These are phyloP conservation scores for Callionymus lyra DNA, from an alignment of 2,113 vertebrate species.

Conservation along the genomic window DNA sequence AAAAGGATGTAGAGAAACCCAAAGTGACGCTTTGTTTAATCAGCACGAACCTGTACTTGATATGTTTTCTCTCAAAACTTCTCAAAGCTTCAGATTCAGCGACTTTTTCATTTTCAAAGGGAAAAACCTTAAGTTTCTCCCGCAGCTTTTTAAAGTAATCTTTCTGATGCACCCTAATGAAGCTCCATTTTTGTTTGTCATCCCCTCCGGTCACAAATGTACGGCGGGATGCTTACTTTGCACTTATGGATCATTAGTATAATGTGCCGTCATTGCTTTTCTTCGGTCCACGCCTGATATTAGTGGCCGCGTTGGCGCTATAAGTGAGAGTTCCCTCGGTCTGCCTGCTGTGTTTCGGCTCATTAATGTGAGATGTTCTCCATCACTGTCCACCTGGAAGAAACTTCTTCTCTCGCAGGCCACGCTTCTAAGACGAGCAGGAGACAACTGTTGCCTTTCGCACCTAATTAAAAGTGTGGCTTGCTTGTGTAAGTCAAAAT, in stretches of 20 bases:
- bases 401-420: constrained; percentile 33
- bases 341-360: constrained; percentile 55
- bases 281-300: constrained; percentile 38
- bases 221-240: constrained; percentile 50
- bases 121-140: no score
- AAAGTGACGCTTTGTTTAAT: no score
- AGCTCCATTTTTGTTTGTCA: no score
- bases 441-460: constrained; percentile 44
- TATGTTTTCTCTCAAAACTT: no score
- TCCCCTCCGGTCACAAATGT: not conserved
- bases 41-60: no score
- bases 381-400: constrained; percentile 42
- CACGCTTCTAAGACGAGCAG: constrained; percentile 41
- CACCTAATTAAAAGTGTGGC: constrained; percentile 43
- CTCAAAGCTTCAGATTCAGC: no score
- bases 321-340: constrained; percentile 53
- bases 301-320: constrained; percentile 44
- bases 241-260: constrained; percentile 54
- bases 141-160: no score
- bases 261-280: constrained; percentile 52
- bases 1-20: no score
- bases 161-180: no score
- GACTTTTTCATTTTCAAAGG: no score
- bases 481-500: constrained; percentile 6
- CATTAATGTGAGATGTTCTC: constrained; percentile 57